Evolutionary conservation across 2,888 invertebrate genomes (phyloP).

Genomic region (Mongoloraphidia duomilia): DNA sequence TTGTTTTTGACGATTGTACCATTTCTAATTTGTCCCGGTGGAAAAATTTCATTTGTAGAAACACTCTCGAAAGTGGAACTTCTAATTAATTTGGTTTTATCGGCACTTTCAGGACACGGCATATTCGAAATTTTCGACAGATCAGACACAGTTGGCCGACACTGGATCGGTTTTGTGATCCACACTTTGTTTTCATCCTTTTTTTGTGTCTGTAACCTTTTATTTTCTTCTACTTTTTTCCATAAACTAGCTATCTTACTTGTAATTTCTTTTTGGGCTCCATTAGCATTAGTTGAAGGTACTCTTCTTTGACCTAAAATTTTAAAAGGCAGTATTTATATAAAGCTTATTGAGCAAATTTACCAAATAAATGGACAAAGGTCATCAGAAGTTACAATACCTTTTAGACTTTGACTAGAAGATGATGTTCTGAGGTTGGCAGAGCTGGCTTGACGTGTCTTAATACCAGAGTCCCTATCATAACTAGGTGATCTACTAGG

Average conservation of each 20-base stretch:
- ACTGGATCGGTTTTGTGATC: constrained; percentile 28
- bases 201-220: constrained; percentile 36
- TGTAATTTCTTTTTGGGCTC: constrained; percentile 42
- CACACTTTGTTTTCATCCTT: constrained; percentile 46
- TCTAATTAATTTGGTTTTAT: constrained; percentile 32
- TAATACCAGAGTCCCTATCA: constrained; percentile 22
- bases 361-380: too few species aligned
- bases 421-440: constrained; percentile 34
- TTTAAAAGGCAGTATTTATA: too few species aligned
- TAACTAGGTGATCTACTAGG: constrained; percentile 26
- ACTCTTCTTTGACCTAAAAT: neutral
- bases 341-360: too few species aligned
- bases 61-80: constrained; percentile 52
- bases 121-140: neutral
- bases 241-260: constrained; percentile 70
- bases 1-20: neutral
- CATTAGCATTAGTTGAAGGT: constrained; percentile 6
- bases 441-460: constrained; percentile 16
- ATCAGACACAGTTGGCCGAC: neutral
- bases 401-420: constrained; percentile 41
- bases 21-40: neutral
- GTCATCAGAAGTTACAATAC: constrained; percentile 13
- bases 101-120: neutral
- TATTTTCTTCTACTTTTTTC: constrained; percentile 61
- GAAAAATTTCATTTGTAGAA: neutral